Evolutionary conservation across 2,888 invertebrate species (phyloP).

Genomic region (Hoplodrina blanda): DNA sequence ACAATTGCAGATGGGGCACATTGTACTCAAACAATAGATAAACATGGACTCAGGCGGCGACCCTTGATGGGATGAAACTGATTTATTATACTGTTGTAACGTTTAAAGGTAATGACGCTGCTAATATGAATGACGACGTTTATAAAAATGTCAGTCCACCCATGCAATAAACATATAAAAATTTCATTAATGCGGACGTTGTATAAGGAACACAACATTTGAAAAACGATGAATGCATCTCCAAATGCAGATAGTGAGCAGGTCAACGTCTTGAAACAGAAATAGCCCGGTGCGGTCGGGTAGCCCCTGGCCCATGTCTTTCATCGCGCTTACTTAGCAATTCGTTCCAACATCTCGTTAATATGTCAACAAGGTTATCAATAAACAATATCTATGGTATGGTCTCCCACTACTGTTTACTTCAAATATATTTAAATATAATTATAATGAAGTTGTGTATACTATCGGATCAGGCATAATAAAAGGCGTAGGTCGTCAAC

Average conservation of each 20-base stretch:
- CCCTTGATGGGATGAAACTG: constrained; percentile 59
- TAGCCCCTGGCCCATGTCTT: constrained; percentile 83
- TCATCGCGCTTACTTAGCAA: constrained; percentile 83
- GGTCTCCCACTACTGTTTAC: constrained; percentile 75
- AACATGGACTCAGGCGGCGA: constrained; percentile 67
- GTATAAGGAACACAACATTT: constrained; percentile 52
- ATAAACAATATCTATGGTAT: constrained; percentile 75
- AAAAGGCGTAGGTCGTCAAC: constrained; percentile 77
- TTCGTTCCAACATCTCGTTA: constrained; percentile 85
- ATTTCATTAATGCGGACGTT: constrained; percentile 42
- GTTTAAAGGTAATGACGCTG: constrained; percentile 60
- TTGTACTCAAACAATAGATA: constrained; percentile 78
- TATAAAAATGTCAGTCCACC: constrained; percentile 41
- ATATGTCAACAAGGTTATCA: constrained; percentile 87
- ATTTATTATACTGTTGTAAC: constrained; percentile 61
- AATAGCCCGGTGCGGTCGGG: constrained; percentile 81
- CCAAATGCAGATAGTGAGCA: constrained; percentile 72
- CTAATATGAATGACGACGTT: constrained; percentile 53
- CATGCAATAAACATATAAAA: constrained; percentile 28
- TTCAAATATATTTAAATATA: constrained; percentile 66
- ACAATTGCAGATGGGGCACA: constrained; percentile 75
- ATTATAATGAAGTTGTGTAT: constrained; percentile 64
- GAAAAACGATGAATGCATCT: constrained; percentile 74
- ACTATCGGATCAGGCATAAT: constrained; percentile 66
- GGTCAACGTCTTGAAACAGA: constrained; percentile 87